Evolutionary conservation across 1,140 invertebrate species (phyloP), one percentile per base, ranked within the genome.

Genomic region (Drosophila sp.): DNA sequence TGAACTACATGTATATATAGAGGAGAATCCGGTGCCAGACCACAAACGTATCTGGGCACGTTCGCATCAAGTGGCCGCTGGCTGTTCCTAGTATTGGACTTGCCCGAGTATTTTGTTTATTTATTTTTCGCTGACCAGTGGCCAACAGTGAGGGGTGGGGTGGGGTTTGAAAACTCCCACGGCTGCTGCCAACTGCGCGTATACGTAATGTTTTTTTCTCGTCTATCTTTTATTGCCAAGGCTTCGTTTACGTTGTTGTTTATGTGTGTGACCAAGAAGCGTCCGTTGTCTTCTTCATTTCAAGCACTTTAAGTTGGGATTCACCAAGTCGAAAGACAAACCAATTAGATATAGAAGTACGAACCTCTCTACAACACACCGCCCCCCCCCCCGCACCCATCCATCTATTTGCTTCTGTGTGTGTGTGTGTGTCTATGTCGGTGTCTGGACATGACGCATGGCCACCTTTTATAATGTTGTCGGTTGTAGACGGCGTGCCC

Each of bases 21-120:
- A 44, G 38, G 32, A 50, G n/a, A 33, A 38, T 60, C 38, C 54
- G 55, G 40, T 54, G 38, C 57, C 65, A 62, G 56, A 70, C 74
- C 79, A 55, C 79, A 72, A 50, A 64, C 67, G 65, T 56, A 75
- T 82, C 74, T 55, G 70, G 72, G 72, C 78, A 86, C 82, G 81
- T 84, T 74, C 69, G 60, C 61, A 73, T 81, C 73, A 67, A 80
- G 74, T 81, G 69, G 63, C 44, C 60, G 44, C 44, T 50, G 44
- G 44, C 44, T 50, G 44, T 50, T 50, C 23, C 44, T 38, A 11
- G 8, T 38, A 38, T 38, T 38, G 35, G 35, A 38, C 35, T 60
- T 72, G 60, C 44, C 33, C 44, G 65, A 72, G 61, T 66, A 61
- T 79, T 76, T 87, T 86, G 82, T 86, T 86, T 86, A 87, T 86